Evolutionary conservation across 1,140 invertebrate species (phyloP).

Genomic region (Pseudobourletiella spinata): DNA sequence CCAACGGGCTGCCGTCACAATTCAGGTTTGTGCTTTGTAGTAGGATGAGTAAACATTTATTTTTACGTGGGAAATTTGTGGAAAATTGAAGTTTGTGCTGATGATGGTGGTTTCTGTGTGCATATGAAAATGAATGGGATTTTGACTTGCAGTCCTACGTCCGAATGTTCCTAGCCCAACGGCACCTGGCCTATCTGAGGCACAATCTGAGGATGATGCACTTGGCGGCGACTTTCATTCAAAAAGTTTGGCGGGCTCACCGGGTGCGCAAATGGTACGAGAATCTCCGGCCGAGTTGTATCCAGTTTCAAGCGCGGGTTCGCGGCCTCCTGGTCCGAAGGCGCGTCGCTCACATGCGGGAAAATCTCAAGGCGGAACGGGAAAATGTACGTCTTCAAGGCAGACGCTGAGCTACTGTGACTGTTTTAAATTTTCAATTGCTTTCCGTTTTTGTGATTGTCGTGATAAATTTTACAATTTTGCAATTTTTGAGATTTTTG

Average conservation of each 20-base stretch:
- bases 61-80: too few relatives aligned
- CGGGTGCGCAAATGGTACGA: slow-evolving; percentile 56
- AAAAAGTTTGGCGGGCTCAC: slow-evolving; percentile 62
- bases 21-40: slow-evolving; percentile 54
- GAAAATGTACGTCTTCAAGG: too few relatives aligned
- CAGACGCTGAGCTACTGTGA: too few relatives aligned
- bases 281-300: slow-evolving; percentile 50
- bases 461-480: too few relatives aligned
- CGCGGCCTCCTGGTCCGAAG: slow-evolving; percentile 53
- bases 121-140: too few relatives aligned
- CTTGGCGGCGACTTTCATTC: slow-evolving; percentile 62
- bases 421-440: too few relatives aligned
- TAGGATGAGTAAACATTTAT: too few relatives aligned
- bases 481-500: too few relatives aligned
- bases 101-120: too few relatives aligned
- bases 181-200: slow-evolving; percentile 38
- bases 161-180: slow-evolving; percentile 51
- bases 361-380: too few relatives aligned
- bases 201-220: slow-evolving; percentile 42
- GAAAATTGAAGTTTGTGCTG: not conserved
- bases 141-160: slow-evolving; percentile 49
- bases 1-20: slow-evolving; percentile 58
- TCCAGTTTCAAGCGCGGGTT: slow-evolving; percentile 63
- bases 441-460: too few relatives aligned
- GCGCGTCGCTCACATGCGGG: slow-evolving; percentile 44